These are phyloP conservation scores for Phengaris alcon DNA, from an alignment of 2,888 invertebrate species.

Conservation along the genomic window DNA sequence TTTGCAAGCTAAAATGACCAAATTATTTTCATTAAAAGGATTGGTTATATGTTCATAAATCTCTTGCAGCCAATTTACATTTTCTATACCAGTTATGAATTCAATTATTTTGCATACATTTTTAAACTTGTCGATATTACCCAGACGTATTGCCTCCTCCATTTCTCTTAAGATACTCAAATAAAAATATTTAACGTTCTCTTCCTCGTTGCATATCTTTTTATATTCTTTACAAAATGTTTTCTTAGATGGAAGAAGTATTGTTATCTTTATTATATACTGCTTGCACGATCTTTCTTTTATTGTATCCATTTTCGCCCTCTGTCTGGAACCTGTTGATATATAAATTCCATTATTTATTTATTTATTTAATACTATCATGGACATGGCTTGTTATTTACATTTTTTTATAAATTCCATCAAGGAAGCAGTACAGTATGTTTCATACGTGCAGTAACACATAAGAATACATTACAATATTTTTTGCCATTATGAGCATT, in stretches of 20 bases:
- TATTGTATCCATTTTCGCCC: background rate
- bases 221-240: constrained; percentile 8
- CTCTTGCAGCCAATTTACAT: background rate
- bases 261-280: background rate
- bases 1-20: constrained; percentile 3
- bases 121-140: background rate
- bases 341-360: background rate
- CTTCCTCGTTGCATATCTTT: background rate
- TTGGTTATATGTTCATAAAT: background rate
- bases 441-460: too few relatives aligned
- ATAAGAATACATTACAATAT: too few relatives aligned
- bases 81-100: constrained; percentile 5
- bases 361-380: too few relatives aligned
- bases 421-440: too few relatives aligned
- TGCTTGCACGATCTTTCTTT: constrained; percentile 5
- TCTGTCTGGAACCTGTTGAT: constrained; percentile 9
- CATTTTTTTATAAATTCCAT: background rate
- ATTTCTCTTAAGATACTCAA: background rate
- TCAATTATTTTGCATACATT: constrained; percentile 18
- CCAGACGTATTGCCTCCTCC: background rate
- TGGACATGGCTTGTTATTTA: too few relatives aligned
- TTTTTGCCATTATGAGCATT: too few relatives aligned
- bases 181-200: constrained; percentile 3
- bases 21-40: background rate
- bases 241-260: constrained; percentile 17